These are phyloP conservation scores for Tribolium freemani DNA, from an alignment of 2,888 invertebrate species.

Conservation along the genomic window DNA sequence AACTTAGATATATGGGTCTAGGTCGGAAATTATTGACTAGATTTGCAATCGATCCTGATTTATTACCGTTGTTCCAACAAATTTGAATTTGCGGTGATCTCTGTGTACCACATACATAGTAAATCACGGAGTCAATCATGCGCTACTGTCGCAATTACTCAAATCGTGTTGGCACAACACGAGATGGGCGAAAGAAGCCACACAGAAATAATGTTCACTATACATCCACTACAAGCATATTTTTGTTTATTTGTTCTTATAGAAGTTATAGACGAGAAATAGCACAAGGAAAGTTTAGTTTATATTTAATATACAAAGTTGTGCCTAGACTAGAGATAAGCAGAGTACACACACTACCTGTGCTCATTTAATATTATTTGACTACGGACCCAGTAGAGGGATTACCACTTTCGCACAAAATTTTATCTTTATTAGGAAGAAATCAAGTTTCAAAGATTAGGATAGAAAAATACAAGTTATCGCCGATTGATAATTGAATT, in stretches of 20 bases:
- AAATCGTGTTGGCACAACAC: neutral
- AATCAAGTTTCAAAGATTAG: neutral
- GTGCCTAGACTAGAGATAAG: neutral
- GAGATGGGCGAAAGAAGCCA: neutral
- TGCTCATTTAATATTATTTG: neutral
- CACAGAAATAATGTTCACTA: neutral
- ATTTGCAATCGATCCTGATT: constrained; percentile 31
- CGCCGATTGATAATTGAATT: neutral
- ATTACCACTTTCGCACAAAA: too few species aligned
- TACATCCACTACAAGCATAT: too few species aligned
- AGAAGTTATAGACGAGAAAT: neutral
- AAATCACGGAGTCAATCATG: constrained; percentile 17
- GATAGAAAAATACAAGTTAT: too few species aligned
- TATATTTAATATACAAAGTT: neutral
- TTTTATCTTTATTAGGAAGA: too few species aligned
- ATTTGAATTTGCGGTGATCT: constrained; percentile 28
- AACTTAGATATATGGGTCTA: constrained; percentile 31
- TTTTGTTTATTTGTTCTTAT: too few species aligned
- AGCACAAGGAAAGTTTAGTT: neutral
- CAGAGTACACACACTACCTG: neutral
- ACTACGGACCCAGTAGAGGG: too few species aligned
- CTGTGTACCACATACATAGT: constrained; percentile 20
- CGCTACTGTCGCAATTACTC: neutral
- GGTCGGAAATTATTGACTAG: constrained; percentile 27
- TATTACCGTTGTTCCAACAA: constrained; percentile 20